Evolutionary conservation across 2,797 vertebrate species (phyloP), one percentile per base, ranked within the genome.

Genomic region (Botia kubotai): DNA sequence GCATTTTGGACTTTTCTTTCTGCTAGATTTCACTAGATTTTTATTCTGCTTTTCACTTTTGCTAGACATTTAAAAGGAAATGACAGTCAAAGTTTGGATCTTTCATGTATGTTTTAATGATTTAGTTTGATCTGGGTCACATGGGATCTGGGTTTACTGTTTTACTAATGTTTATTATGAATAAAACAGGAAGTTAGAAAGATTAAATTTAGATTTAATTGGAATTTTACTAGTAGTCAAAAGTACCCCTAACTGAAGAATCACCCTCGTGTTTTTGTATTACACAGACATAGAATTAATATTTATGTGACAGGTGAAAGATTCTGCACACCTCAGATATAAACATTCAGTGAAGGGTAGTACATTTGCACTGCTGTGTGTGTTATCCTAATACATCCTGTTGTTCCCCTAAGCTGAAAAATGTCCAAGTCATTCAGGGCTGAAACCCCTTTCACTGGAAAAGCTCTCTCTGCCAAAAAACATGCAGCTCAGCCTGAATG

Each of bases 381-480:
- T 33, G 33, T 33, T 17, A 29, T 58, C 6, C 6, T 46, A 70
- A 68, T 43, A 79, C 63, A 50, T 46, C 33, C 23, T 58, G 52
- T 75, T 19, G 2, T 65, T n/a, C 26, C 46, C 57, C 67, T 60
- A 13, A 29, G 29, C 29, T 29, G 29, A 29, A 29, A 29, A 29
- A 29, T 29, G 29, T n/a, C 19, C 55, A 76, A 70, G 80, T 67
- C 12, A 4, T 68, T 74, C 13, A 1, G 13, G 33, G 21, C 46
- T 72, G 3, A 66, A 60, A 50, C 53, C 75, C 48, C 48, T 66
- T 76, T 69, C 53, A 6, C 66, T 50, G 10, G 2, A 69, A 60
- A 29, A 53, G 12, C 21, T 60, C 19, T 62, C 29, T 39, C 70
- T 67, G 70, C 70, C 75, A 79, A 79, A 77, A 33, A 52, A 63